These are phyloP conservation scores for Procavia capensis DNA, from an alignment of 2,113 vertebrate species.

Conservation along the genomic window DNA sequence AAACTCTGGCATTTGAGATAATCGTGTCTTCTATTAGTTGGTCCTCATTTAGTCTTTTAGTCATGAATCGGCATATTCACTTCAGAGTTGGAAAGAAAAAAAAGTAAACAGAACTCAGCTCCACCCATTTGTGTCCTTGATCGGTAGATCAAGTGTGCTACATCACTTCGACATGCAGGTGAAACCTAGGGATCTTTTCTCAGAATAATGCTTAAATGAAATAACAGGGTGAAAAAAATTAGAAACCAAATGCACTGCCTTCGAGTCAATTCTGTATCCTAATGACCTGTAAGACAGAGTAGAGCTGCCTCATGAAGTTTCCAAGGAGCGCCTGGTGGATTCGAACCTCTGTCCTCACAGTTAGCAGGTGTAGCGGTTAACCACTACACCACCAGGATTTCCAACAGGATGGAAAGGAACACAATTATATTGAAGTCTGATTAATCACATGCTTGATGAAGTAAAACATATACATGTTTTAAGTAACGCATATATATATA, in stretches of 20 bases:
- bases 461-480: neutral
- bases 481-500: neutral
- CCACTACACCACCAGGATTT: no score
- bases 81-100: neutral
- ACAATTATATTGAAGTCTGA: neutral
- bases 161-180: neutral
- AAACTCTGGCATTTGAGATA: neutral
- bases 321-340: no score
- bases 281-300: no score
- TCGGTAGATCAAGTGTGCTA: neutral
- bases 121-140: neutral
- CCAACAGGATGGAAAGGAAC: neutral
- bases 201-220: neutral
- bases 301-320: no score
- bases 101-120: neutral
- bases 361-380: no score
- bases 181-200: neutral
- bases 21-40: neutral
- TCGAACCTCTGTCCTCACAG: no score
- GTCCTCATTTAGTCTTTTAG: neutral
- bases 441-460: neutral
- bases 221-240: neutral
- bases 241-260: no score
- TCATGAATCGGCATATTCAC: neutral
- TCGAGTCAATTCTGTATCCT: no score